Conservation (phyloP, 2,888 invertebrate species). For the Dascillus cervinus region DNA sequence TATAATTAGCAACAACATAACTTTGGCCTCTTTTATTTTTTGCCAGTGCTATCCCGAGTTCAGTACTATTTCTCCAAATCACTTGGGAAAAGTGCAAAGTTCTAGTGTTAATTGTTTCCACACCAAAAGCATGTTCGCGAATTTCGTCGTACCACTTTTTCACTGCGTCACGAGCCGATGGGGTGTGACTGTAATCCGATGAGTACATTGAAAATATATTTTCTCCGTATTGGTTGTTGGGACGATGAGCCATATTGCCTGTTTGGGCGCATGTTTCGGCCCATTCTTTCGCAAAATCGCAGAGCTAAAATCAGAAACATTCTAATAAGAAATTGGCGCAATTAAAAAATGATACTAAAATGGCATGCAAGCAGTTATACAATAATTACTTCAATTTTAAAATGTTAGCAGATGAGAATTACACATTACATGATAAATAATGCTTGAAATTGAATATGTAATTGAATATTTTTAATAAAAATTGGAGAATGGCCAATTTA, state of each 20-base stretch:
- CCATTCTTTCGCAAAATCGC: constrained; percentile 61
- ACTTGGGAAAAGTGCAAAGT: constrained; percentile 50
- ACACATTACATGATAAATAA: too few species aligned
- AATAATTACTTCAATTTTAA: too few species aligned
- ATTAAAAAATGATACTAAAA: too few species aligned
- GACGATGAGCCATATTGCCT: constrained; percentile 57
- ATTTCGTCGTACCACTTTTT: constrained; percentile 54
- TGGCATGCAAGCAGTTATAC: too few species aligned
- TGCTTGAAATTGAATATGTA: too few species aligned
- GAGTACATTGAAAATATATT: constrained; percentile 52
- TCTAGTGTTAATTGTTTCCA: constrained; percentile 46
- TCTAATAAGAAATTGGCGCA: too few species aligned
- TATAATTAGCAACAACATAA: constrained; percentile 79
- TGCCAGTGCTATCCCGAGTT: constrained; percentile 65
- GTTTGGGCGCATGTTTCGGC: constrained; percentile 58
- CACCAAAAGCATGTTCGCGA: constrained; percentile 45
- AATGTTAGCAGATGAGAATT: too few species aligned
- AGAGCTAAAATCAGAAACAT: constrained; percentile 44
- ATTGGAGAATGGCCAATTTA: too few species aligned
- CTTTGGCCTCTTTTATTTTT: constrained; percentile 68
- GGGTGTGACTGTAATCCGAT: constrained; percentile 45
- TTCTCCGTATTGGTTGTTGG: constrained; percentile 56
- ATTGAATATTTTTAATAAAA: too few species aligned
- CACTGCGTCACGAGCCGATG: constrained; percentile 48
- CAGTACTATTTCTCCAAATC: constrained; percentile 61